Base-by-base conservation (phyloP, 1,140 invertebrate genomes). In the Chelonus insularis region DNA sequence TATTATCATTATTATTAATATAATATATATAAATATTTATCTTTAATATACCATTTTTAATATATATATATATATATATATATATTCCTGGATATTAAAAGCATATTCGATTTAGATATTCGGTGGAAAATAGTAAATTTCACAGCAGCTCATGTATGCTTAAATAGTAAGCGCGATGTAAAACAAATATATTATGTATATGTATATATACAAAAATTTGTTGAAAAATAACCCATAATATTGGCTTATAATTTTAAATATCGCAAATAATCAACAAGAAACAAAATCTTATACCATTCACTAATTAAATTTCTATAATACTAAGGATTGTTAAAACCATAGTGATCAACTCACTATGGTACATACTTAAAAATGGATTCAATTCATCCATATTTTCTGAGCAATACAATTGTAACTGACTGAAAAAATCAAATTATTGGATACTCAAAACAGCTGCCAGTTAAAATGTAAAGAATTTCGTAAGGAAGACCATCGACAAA, bases 251-350 rank as follows among this genome's bases (percentile, higher is more conserved):
- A 52, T 23, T 36, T 23, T 34, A 52, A 52, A 52, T 36, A 52
- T 14, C 50, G 6, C 47, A 50, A 50, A 50, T 50, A 29, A 23
- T 50, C 50, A 52, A 52, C 50, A 52, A 57, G 21, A 57, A 57
- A 57, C 16, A 57, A 57, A 57, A 23, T 18, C 18, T 41, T 57
- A 23, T 32, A 32, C 8, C 36, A 21, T 50, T 29, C 41, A 50
- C 37, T 47, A 58, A 47, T 63, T 45, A 12, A 14, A 29, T 29
- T 54, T 48, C 8, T 56, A 58, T 68, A 68, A 70, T 68, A 68
- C 66, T 70, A 68, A 64, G 39, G 29, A 67, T 54, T 60, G 37
- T 66, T 54, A 47, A 29, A 37, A 18, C 37, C 43, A 23, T 29
- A 54, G 43, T 52, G 14, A 9, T 18, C 36, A 11, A 20, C 37